Base-by-base conservation (phyloP, 2,888 invertebrate species). In the Aquatica leii region DNA sequence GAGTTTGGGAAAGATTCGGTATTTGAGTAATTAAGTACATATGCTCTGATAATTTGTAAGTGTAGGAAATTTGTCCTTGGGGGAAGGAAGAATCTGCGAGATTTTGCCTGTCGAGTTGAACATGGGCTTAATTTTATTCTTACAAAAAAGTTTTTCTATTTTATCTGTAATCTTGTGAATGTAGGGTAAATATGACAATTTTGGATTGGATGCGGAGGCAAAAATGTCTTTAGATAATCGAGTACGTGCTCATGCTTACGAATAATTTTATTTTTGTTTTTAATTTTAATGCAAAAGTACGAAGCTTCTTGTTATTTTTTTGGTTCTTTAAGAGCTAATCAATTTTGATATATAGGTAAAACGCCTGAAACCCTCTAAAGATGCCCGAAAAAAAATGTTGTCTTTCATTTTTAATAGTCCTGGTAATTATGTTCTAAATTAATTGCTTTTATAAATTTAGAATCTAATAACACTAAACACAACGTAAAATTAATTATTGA, bases 211-310 rank as follows among this genome's bases (percentile, higher is more conserved):
- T n/a, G n/a, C n/a, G n/a, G n/a, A n/a, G n/a, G n/a, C n/a, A n/a
- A n/a, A n/a, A n/a, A n/a, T n/a, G n/a, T n/a, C n/a, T n/a, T n/a
- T n/a, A n/a, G n/a, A n/a, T n/a, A n/a, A n/a, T n/a, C n/a, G n/a
- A n/a, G n/a, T n/a, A n/a, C n/a, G n/a, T 51, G 35, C 11, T 5
- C 17, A 12, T 34, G 51, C 2, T 31, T 34, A 35, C 14, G 17
- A 37, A 37, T 52, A 20, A 40, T 40, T 37, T 52, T 52, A 18
- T 37, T 52, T 52, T 52, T 37, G n/a, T 52, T 49, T 49, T 21
- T n/a, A 49, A 49, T 20, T n/a, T 21, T 18, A 2, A 49, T 2
- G 14, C 18, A 46, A 5, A 46, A 46, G 18, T 15, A 46, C 14
- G 18, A 17, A 15, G 18, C 15, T 37, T 37, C 37, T 37, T 37